Evolutionary conservation across 1,140 invertebrate species (phyloP).

Genomic region (Drosophila leontia): DNA sequence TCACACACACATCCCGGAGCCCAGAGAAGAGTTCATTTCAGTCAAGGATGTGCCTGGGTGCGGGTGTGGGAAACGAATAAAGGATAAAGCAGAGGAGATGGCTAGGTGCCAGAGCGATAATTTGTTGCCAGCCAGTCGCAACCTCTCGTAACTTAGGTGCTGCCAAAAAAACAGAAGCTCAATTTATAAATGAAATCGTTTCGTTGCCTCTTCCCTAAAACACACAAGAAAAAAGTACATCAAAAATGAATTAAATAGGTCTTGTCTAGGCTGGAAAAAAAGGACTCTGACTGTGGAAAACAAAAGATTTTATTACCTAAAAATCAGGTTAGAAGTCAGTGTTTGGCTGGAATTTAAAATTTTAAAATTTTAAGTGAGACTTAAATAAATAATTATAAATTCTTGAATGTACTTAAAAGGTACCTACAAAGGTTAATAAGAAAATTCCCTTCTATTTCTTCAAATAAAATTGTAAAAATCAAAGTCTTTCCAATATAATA

Average conservation of each 20-base stretch:
- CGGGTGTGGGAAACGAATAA: neutral
- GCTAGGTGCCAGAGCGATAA: conserved; percentile 63
- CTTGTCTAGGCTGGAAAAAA: neutral
- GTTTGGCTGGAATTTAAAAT: no score
- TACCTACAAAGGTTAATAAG: no score
- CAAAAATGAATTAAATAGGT: conserved; percentile 11
- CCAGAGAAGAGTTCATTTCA: conserved; percentile 42
- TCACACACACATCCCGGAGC: conserved; percentile 1
- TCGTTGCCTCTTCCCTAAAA: conserved; percentile 19
- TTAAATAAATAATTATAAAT: no score
- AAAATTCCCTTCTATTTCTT: no score
- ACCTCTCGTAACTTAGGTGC: conserved; percentile 62
- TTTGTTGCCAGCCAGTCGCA: conserved; percentile 63
- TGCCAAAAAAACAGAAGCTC: conserved; percentile 58
- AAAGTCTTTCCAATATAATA: neutral
- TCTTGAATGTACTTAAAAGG: no score
- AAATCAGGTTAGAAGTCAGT: neutral
- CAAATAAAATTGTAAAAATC: neutral
- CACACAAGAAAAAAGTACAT: conserved; percentile 10
- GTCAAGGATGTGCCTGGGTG: conserved; percentile 33
- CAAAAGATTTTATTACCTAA: neutral
- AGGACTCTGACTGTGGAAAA: neutral
- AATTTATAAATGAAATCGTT: conserved; percentile 67
- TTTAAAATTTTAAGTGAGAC: no score
- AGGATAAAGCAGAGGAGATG: conserved; percentile 13